These are phyloP conservation scores for Mus caroli DNA, from an alignment of 2,797 vertebrate species.

Conservation along the genomic window DNA sequence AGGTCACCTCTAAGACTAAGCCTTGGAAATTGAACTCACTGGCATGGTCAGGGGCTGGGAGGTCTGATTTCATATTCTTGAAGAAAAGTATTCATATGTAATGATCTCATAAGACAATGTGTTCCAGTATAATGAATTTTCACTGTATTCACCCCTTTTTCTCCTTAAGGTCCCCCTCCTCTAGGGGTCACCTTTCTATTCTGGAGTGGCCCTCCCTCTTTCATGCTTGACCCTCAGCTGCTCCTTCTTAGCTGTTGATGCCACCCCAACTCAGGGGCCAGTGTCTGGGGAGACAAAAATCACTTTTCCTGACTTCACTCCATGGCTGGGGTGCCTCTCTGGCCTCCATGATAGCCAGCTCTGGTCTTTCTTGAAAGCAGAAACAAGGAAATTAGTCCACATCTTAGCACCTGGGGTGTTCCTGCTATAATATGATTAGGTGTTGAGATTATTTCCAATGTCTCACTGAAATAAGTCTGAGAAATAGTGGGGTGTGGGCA, in stretches of 20 bases:
- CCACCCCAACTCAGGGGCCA: not conserved
- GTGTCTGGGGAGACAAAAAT: not conserved
- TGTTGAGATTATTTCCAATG: not conserved
- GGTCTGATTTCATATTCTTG: not conserved
- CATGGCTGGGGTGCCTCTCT: not conserved
- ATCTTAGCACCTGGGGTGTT: not conserved
- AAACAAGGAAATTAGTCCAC: not conserved
- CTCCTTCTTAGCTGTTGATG: not conserved
- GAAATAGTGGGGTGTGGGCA: not conserved
- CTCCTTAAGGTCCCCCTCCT: too few species aligned
- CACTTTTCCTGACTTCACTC: not conserved
- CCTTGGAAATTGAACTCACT: not conserved
- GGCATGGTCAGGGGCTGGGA: not conserved
- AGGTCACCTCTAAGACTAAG: not conserved
- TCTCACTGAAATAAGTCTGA: not conserved
- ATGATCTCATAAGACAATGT: not conserved
- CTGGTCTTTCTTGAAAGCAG: not conserved
- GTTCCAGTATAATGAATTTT: too few species aligned
- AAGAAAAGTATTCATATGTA: not conserved
- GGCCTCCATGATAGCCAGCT: accelerated
- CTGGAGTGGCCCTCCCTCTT: not conserved
- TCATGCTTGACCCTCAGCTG: not conserved
- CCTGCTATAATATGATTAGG: not conserved
- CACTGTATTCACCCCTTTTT: not conserved
- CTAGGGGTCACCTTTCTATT: not conserved